These are phyloP conservation scores for Megalurothrips usitatus DNA, from an alignment of 2,888 invertebrate species.

Conservation along the genomic window DNA sequence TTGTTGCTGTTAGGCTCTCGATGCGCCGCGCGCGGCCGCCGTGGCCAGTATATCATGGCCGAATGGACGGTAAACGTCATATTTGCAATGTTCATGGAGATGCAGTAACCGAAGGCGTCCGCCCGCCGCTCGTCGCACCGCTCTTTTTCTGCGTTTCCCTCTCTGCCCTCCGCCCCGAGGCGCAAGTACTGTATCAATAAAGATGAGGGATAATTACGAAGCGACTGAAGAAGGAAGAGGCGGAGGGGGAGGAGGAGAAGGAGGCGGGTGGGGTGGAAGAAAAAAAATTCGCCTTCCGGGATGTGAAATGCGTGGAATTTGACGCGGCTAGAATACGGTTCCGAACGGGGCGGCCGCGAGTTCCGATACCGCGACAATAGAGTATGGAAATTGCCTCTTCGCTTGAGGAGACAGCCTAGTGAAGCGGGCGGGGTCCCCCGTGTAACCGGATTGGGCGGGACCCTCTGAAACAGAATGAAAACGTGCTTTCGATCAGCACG, in stretches of 20 bases:
- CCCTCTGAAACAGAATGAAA: conserved; percentile 13
- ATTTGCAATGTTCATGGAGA: conserved; percentile 25
- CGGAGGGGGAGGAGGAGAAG: too few species aligned
- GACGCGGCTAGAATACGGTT: background rate
- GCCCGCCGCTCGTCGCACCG: too few species aligned
- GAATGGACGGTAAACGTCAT: conserved; percentile 21
- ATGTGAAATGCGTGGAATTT: background rate
- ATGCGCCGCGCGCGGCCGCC: background rate
- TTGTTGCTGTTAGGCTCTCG: too few species aligned
- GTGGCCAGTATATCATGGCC: background rate
- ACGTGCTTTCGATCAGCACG: background rate
- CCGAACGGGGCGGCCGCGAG: background rate
- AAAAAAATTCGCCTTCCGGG: too few species aligned
- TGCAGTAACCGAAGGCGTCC: background rate
- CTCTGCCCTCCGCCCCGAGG: background rate
- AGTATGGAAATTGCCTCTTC: background rate
- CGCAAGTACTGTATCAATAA: background rate
- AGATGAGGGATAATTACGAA: conserved; percentile 3
- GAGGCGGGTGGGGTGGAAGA: too few species aligned
- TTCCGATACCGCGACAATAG: background rate
- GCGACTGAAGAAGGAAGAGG: background rate
- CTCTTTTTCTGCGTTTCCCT: background rate
- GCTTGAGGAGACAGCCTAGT: conserved; percentile 24
- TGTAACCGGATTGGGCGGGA: conserved; percentile 19
- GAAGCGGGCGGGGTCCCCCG: conserved; percentile 3